Conservation (phyloP, 2,797 vertebrate species). For the Brotogeris chrysoptera region DNA sequence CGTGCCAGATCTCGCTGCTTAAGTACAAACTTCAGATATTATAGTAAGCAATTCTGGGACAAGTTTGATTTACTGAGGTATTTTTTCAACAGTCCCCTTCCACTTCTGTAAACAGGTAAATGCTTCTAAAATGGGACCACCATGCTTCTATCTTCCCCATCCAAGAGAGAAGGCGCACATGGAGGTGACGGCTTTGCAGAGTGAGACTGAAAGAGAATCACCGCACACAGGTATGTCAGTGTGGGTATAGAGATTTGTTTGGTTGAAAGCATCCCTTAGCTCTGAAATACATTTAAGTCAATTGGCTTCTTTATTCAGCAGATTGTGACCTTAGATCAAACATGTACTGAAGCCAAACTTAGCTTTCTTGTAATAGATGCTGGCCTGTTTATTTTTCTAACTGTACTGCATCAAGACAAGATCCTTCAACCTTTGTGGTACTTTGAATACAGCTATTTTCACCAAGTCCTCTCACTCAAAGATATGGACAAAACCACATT, state of each 20-base stretch:
- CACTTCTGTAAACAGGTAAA: neutral
- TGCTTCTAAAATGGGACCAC: neutral
- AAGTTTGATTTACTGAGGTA: neutral
- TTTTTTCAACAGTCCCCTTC: neutral
- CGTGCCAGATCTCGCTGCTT: neutral
- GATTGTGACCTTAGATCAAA: neutral
- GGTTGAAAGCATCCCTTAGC: neutral
- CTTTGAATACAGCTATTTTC: neutral
- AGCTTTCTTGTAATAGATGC: neutral
- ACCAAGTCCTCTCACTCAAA: neutral
- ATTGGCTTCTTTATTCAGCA: neutral
- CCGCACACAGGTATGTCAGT: accelerated
- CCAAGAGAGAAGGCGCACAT: neutral
- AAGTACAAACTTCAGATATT: neutral
- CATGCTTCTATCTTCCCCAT: neutral
- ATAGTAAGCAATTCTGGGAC: neutral
- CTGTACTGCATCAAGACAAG: neutral
- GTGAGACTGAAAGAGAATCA: neutral
- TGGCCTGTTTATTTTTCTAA: neutral
- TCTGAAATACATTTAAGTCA: neutral
- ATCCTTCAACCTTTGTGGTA: neutral
- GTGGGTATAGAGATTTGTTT: too few species aligned
- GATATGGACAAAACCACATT: accelerated
- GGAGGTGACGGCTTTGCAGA: neutral
- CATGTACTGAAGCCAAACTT: neutral